Percentiles rank a stretch among this genome's conserved stretches.
phyloP scores from a whole-genome alignment of 2,797 vertebrate genomes.

The Danio albolineatus region DNA sequence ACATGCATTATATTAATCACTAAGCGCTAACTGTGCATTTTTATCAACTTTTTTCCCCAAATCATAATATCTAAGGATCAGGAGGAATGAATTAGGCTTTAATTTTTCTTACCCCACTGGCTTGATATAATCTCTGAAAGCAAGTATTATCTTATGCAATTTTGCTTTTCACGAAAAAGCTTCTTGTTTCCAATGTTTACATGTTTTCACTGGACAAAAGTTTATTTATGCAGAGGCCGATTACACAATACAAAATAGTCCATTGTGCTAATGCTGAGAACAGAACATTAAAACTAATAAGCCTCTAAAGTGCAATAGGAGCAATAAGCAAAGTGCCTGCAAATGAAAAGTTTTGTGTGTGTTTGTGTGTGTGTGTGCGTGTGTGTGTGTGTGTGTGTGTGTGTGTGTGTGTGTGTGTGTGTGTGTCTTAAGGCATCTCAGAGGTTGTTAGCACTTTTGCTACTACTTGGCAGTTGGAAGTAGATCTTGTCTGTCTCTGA shows the following conservation, averaged over 20 bases:
- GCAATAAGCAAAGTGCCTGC: not conserved
- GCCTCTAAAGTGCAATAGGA: not conserved
- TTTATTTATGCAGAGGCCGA: not conserved
- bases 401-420: no score
- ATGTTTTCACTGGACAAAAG: not conserved
- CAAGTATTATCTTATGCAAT: not conserved
- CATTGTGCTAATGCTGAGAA: not conserved
- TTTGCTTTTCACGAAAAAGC: not conserved
- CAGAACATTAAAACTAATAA: not conserved
- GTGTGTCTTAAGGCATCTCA: conserved; percentile 14
- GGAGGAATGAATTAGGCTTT: no score
- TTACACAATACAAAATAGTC: not conserved
- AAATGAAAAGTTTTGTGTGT: no score
- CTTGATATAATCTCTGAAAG: not conserved
- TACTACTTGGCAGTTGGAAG: conserved; percentile 28
- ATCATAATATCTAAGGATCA: no score
- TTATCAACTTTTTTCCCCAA: no score
- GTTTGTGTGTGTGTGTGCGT: not conserved
- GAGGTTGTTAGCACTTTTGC: conserved; percentile 15
- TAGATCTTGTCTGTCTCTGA: conserved; percentile 37
- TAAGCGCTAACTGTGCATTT: no score
- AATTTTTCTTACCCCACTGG: not conserved
- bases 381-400: no score
- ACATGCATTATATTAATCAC: no score
- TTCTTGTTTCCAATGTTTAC: conserved; percentile 6